These are phyloP conservation scores for Dasyornis broadbenti DNA, from an alignment of 2,113 vertebrate species.

Conservation along the genomic window DNA sequence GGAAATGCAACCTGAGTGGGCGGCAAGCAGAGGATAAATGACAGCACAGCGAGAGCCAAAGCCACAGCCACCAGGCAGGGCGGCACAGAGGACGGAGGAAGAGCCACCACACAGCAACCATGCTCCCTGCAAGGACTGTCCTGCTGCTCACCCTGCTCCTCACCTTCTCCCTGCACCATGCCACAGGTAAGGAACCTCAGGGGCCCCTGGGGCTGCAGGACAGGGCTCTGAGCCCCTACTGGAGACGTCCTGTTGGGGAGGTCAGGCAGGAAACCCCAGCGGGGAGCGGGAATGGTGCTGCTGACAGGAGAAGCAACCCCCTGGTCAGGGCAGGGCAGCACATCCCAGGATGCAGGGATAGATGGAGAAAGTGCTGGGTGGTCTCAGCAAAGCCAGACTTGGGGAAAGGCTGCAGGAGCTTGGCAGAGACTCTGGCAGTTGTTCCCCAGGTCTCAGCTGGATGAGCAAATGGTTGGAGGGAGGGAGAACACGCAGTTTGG, in stretches of 20 bases:
- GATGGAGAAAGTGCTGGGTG: not conserved
- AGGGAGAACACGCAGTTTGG: not conserved
- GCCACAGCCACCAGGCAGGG: rapidly evolving
- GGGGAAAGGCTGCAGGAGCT: not conserved
- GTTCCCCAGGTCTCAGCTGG: not conserved
- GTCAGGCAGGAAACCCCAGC: not conserved
- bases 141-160: not conserved
- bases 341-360: rapidly evolving
- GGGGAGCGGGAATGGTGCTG: rapidly evolving
- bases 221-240: not conserved
- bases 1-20: not conserved
- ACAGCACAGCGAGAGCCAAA: rapidly evolving
- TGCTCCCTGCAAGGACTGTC: not conserved
- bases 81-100: rapidly evolving
- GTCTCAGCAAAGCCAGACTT: not conserved
- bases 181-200: not conserved
- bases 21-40: not conserved
- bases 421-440: not conserved
- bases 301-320: not conserved
- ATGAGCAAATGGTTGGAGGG: not conserved
- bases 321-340: not conserved
- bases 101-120: not conserved
- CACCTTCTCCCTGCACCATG: not conserved
- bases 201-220: not conserved
- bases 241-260: rapidly evolving